These are phyloP conservation scores for Empis livida DNA, from an alignment of 2,888 invertebrate genomes.

Conservation along the genomic window DNA sequence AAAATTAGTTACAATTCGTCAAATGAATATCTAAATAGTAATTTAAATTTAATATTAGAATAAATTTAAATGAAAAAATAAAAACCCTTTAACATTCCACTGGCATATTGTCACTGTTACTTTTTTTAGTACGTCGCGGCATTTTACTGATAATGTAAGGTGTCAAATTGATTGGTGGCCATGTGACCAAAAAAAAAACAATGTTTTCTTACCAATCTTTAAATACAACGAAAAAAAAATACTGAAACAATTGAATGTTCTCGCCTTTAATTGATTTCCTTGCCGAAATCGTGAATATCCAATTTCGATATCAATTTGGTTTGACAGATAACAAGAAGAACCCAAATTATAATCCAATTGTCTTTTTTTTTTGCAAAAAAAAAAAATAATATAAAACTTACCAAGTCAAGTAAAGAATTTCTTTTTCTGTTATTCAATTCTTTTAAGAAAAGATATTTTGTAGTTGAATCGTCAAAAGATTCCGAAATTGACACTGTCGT, in stretches of 20 bases:
- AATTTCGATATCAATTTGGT: not conserved
- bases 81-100: no score
- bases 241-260: constrained; percentile 7
- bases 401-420: no score
- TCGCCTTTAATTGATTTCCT: constrained; percentile 7
- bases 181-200: not conserved
- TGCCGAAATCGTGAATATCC: constrained; percentile 1
- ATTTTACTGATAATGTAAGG: not conserved
- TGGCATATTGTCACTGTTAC: no score
- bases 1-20: no score
- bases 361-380: not conserved
- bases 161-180: not conserved
- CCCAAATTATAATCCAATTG: not conserved
- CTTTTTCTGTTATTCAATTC: no score
- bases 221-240: not conserved
- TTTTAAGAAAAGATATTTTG: no score
- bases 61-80: no score
- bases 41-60: no score
- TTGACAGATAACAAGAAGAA: not conserved
- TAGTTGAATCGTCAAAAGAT: no score
- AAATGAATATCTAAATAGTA: no score
- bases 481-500: no score
- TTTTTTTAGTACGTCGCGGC: not conserved
- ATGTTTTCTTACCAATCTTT: not conserved
- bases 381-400: not conserved